Evolutionary conservation across 2,113 vertebrate genomes (phyloP).

Genomic region (Cyprichromis sp.): DNA sequence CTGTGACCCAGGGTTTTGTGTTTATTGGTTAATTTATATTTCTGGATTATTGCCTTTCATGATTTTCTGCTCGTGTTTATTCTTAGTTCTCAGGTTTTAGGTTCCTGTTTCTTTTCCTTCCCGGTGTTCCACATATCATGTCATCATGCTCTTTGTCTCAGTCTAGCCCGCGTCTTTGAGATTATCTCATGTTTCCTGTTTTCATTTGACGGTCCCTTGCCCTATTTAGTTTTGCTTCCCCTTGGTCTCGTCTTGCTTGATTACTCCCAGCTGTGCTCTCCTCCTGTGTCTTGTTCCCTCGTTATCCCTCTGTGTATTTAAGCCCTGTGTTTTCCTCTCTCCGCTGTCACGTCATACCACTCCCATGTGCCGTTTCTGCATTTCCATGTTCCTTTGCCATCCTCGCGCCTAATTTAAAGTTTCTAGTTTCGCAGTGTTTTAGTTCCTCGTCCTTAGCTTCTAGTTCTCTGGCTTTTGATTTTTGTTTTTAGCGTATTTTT

Average conservation of each 20-base stretch:
- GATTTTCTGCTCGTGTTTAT: background rate
- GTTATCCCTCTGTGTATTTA: background rate
- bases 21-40: background rate
- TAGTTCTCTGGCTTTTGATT: background rate
- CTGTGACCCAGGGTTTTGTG: background rate
- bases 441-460: background rate
- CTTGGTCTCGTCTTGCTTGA: background rate
- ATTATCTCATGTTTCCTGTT: background rate
- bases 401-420: background rate
- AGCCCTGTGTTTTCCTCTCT: background rate
- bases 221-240: background rate
- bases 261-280: background rate
- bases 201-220: background rate
- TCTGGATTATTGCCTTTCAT: background rate
- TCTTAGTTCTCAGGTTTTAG: background rate
- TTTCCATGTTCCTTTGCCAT: background rate
- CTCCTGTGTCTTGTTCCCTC: background rate
- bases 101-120: background rate
- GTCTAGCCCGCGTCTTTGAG: background rate
- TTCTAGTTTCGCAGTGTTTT: background rate
- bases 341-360: rapidly evolving
- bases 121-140: background rate
- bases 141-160: background rate
- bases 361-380: background rate
- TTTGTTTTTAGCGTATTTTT: background rate